Evolutionary conservation across 2,888 invertebrate species (phyloP).

Genomic region (Stenodera caucasica): DNA sequence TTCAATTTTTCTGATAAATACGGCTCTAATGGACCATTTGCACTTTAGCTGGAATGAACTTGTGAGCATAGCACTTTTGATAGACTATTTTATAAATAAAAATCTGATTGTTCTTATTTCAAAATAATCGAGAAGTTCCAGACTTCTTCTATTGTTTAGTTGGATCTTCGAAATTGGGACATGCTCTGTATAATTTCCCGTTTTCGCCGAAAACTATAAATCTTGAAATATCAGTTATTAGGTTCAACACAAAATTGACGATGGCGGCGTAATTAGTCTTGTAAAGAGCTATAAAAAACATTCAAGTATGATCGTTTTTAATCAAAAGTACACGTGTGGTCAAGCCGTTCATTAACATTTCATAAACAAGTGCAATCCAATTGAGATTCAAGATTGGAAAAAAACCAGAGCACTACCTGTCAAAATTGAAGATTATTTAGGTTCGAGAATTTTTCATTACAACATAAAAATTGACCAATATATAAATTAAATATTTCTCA

Average conservation of each 20-base stretch:
- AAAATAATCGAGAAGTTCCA: too few species aligned
- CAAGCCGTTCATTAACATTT: slow-evolving; percentile 25
- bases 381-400: slow-evolving; percentile 20
- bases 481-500: slow-evolving; percentile 7
- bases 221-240: not conserved
- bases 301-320: slow-evolving; percentile 9
- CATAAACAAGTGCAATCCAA: slow-evolving; percentile 10
- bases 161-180: too few species aligned
- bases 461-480: slow-evolving; percentile 9
- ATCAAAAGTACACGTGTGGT: slow-evolving; percentile 24
- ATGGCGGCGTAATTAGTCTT: slow-evolving; percentile 10
- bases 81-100: too few species aligned
- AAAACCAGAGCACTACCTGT: slow-evolving; percentile 25
- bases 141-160: too few species aligned
- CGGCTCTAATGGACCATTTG: too few species aligned
- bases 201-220: not conserved
- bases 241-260: not conserved
- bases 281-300: not conserved
- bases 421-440: slow-evolving; percentile 24
- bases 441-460: slow-evolving; percentile 1
- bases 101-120: too few species aligned
- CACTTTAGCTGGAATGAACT: too few species aligned
- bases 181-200: too few species aligned
- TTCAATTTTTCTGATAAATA: too few species aligned
- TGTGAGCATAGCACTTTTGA: too few species aligned